phyloP scores from a whole-genome alignment of 2,888 invertebrate species.

The Synanthedon myopaeformis region DNA sequence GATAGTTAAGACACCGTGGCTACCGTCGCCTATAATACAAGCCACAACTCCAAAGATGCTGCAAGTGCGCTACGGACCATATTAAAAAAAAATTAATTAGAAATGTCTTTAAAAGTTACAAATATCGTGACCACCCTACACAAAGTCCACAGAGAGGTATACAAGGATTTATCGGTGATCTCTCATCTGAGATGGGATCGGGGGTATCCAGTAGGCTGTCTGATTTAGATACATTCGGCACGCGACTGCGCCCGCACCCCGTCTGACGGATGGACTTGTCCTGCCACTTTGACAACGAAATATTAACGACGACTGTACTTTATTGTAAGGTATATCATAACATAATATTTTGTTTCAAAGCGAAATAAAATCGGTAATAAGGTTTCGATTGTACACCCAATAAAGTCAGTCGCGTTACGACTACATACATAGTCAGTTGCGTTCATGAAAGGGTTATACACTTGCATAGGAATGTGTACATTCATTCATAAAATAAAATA shows the following conservation, averaged over 20 bases:
- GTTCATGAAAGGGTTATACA: too few relatives aligned
- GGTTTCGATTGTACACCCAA: too few relatives aligned
- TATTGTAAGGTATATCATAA: background rate
- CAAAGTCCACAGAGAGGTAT: background rate
- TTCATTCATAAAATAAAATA: too few relatives aligned
- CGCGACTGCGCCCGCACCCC: conserved; percentile 6
- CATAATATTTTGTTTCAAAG: too few relatives aligned
- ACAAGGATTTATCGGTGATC: background rate
- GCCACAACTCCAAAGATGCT: too few relatives aligned
- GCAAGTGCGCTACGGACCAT: background rate
- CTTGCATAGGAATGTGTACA: too few relatives aligned
- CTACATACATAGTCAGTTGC: too few relatives aligned
- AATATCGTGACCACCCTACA: background rate
- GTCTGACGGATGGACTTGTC: background rate
- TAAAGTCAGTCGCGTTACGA: too few relatives aligned
- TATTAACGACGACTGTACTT: background rate
- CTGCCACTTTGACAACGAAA: background rate
- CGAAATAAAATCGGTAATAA: too few relatives aligned
- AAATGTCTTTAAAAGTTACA: too few relatives aligned
- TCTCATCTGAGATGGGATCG: background rate
- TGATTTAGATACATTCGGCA: conserved; percentile 2
- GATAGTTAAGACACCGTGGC: too few relatives aligned
- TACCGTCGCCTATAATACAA: too few relatives aligned
- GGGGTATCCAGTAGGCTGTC: background rate
- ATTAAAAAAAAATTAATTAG: background rate